These are phyloP conservation scores for Bovichtus diacanthus DNA, from an alignment of 2,797 vertebrate genomes.

Conservation along the genomic window DNA sequence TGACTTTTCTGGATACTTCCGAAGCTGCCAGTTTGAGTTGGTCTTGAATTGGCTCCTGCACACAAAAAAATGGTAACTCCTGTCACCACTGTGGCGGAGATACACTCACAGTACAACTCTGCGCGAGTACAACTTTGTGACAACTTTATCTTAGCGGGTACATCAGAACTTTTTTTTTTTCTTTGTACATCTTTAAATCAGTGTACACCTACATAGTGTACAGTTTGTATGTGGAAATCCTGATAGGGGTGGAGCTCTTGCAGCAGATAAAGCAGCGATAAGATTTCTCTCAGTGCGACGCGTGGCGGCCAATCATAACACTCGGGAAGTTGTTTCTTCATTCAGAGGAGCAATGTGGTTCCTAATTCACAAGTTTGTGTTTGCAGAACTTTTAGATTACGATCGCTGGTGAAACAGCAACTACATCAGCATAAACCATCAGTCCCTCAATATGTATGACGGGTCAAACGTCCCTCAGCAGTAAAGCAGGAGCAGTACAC, in stretches of 20 bases:
- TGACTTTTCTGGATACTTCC: conserved; percentile 26
- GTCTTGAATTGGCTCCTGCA: conserved; percentile 10
- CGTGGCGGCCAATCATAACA: neutral
- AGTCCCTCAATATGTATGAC: neutral
- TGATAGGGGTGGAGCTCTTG: neutral
- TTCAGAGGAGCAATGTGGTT: neutral
- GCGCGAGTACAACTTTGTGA: conserved; percentile 1
- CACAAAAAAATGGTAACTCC: conserved; percentile 30
- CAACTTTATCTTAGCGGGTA: neutral
- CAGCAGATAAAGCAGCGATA: conserved; percentile 3
- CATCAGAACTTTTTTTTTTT: neutral
- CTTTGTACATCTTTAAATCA: neutral
- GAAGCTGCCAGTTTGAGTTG: conserved; percentile 22
- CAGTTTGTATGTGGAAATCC: neutral
- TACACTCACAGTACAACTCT: neutral
- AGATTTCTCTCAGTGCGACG: neutral
- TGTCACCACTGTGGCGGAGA: neutral
- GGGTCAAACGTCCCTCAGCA: neutral
- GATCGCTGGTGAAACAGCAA: neutral
- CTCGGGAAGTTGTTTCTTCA: neutral
- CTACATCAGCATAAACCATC: conserved; percentile 3
- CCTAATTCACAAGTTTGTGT: neutral
- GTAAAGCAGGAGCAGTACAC: conserved; percentile 1
- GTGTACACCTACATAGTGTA: neutral
- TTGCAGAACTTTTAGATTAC: neutral